Base-by-base conservation (phyloP, 1,140 invertebrate species). In the Leptinotarsa lineolata region DNA sequence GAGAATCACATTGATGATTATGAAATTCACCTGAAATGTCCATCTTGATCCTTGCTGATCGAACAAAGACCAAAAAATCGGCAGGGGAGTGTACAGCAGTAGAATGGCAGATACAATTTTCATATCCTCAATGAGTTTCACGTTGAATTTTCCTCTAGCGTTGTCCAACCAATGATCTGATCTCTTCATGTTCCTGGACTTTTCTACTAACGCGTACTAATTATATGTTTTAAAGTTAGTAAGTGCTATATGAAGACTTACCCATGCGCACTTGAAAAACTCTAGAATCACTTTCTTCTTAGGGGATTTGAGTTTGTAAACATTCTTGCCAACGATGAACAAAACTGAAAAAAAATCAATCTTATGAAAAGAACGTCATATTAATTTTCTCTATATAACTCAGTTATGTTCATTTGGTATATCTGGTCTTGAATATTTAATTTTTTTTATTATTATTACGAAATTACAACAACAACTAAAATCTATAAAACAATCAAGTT, bases 51-150 rank as follows among this genome's bases (percentile, higher is more conserved):
- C 91, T 86, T 90, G 82, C 68, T 85, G 84, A 76, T 89, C 88
- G 80, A 88, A 90, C 2, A 94, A 81, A 1, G 91, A 89, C 91
- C 91, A 92, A 83, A 91, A 93, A n/a, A 93, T 76, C 3, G 91
- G 90, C 21, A 92, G 79, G 0, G 92, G 92, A 20, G 91, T 70
- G 80, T 89, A 92, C 24, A 93, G 82, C 4, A 89, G 76, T 1
- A 92, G 76, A 45, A 84, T 78, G 11, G 78, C 73, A 58, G 79
- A 82, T 0, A 85, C 80, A 4, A 78, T 74, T 79, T 84, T 84
- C 72, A 92, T 87, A 80, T 93, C 92, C 5, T 85, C 78, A 24
- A 92, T 87, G 70, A 90, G 81, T 73, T 87, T 84, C 22, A 11
- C 24, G 64, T 88, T 86, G 84, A 84, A 92, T 82, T 88, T 89